Base-by-base conservation (phyloP, 2,113 vertebrate species). In the Pycnonotus jocosus region DNA sequence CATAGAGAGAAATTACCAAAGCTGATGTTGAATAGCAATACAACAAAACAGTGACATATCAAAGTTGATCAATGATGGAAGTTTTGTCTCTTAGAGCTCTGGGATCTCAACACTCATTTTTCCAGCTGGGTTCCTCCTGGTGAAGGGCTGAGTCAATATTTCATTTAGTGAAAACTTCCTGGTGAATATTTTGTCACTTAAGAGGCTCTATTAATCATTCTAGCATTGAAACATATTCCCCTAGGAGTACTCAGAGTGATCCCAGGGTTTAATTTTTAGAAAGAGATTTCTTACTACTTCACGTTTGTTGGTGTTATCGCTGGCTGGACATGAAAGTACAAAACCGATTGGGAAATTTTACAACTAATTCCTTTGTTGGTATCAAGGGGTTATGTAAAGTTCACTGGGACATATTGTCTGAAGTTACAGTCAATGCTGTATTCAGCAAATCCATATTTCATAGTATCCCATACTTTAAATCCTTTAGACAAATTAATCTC, bases 131-230 rank as follows among this genome's bases (percentile, higher is more conserved):
- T 60, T 97, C 96, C 95, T 97, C 95, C 94, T 97, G 92, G 85
- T 94, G 87, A 97, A 92, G 96, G 95, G 90, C 96, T 97, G 93
- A 97, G 87, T 96, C 97, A 97, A 96, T 99, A 99, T 98, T 99
- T 99, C 98, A 98, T 97, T 98, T 97, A 98, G 98, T 98, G 97
- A 99, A 99, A 98, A 99, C 98, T 99, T 99, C 98, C 98, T 98
- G 97, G 98, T 98, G 98, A 98, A 98, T 97, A 98, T 97, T 97
- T 96, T 95, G 97, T 96, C 98, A 98, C 97, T 98, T 98, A 98
- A 98, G 97, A 97, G 88, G 90, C 50, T 93, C 97, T 97, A 99
- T 98, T 98, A 98, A 99, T 99, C 98, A 98, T 96, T 72, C 96
- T 72, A 93, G 96, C 95, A 98, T 95, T 97, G 97, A 97, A 98